phyloP scores from a whole-genome alignment of 1,140 invertebrate genomes.

The Sycophaga agraensis region DNA sequence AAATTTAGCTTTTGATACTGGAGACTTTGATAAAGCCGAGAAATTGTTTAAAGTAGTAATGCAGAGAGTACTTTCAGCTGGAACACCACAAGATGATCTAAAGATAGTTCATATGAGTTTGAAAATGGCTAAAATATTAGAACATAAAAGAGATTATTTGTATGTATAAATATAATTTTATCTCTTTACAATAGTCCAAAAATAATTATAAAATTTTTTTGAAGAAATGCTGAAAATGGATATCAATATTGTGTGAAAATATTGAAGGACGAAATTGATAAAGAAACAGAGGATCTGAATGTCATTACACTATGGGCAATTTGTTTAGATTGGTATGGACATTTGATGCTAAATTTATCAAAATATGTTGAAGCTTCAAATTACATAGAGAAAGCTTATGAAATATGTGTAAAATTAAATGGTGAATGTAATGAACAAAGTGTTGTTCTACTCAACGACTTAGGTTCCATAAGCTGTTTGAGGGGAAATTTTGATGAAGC shows the following conservation, averaged over 20 bases:
- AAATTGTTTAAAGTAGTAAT: conserved; percentile 80
- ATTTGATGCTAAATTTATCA: conserved; percentile 69
- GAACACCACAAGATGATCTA: conserved; percentile 71
- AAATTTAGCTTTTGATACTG: conserved; percentile 78
- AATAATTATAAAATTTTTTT: conserved; percentile 21
- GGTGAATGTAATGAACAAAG: conserved; percentile 72
- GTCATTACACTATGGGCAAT: conserved; percentile 68
- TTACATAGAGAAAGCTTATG: conserved; percentile 70
- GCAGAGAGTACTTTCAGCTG: conserved; percentile 71
- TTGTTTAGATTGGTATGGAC: conserved; percentile 79
- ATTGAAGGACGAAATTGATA: conserved; percentile 62
- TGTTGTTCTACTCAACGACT: conserved; percentile 80
- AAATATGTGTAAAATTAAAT: conserved; percentile 66
- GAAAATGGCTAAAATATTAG: conserved; percentile 72
- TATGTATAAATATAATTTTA: conserved; percentile 37
- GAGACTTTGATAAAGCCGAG: conserved; percentile 80
- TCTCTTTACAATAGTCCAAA: background rate
- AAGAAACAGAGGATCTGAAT: conserved; percentile 61
- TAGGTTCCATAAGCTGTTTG: conserved; percentile 73
- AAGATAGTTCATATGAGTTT: conserved; percentile 75
- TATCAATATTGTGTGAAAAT: conserved; percentile 75
- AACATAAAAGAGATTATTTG: conserved; percentile 64
- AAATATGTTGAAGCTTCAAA: conserved; percentile 66
- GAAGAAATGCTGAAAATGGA: conserved; percentile 69
- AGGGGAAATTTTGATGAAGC: conserved; percentile 70